Evolutionary conservation across 2,888 invertebrate species (phyloP).

Genomic region (Polietes domitor): DNA sequence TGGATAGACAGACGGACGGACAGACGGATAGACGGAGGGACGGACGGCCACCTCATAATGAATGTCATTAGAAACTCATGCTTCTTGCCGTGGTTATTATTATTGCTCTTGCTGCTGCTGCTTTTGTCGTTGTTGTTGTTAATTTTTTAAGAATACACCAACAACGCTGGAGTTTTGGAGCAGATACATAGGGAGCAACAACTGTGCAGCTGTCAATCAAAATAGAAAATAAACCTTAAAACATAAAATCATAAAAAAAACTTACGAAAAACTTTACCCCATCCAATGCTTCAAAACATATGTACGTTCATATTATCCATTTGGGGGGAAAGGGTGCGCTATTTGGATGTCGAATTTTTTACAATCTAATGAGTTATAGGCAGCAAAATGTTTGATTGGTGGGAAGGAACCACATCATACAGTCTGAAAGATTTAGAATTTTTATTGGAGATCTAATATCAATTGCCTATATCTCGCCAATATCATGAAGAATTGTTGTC

Average conservation of each 20-base stretch:
- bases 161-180: conserved; percentile 6
- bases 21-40: background rate
- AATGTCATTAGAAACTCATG: conserved; percentile 65
- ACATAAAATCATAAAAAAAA: conserved; percentile 50
- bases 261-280: background rate
- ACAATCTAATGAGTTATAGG: too few species aligned
- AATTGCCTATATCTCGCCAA: too few species aligned
- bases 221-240: conserved; percentile 61
- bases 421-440: too few species aligned
- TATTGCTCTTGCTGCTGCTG: too few species aligned
- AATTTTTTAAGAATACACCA: conserved; percentile 23
- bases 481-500: too few species aligned
- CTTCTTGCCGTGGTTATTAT: conserved; percentile 7
- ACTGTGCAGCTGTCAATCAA: conserved; percentile 67
- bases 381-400: too few species aligned
- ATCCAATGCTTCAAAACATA: conserved; percentile 2
- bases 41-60: conserved; percentile 53
- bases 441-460: too few species aligned
- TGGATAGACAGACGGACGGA: conserved; percentile 28
- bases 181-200: conserved; percentile 62
- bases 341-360: background rate
- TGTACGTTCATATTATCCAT: conserved; percentile 3
- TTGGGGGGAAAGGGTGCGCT: background rate
- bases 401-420: too few species aligned
- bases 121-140: conserved; percentile 44